Base-by-base conservation (phyloP, 2,888 invertebrate genomes). In the Coleophora flavipennella region DNA sequence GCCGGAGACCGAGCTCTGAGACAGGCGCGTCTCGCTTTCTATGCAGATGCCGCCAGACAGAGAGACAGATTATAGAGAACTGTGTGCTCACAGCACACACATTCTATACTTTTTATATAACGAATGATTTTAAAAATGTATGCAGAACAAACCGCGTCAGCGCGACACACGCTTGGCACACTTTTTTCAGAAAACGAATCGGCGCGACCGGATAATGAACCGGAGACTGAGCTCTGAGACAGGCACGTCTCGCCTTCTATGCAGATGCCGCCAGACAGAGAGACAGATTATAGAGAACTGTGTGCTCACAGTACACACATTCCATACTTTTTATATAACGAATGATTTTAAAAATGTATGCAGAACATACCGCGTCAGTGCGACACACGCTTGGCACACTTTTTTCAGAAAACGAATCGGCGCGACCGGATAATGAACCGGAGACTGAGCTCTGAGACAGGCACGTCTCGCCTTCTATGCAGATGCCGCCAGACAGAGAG, bases 101-200 rank as follows among this genome's bases (percentile, higher is more conserved):
- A n/a, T n/a, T n/a, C n/a, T n/a, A n/a, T n/a, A n/a, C n/a, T n/a
- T n/a, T n/a, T n/a, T n/a, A n/a, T n/a, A n/a, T n/a, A n/a, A n/a
- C n/a, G n/a, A 8, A 2, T 10, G 28, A 2, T 9, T 2, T 27
- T 27, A 27, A 26, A n/a, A n/a, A 34, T 1, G 10, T 13, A n/a
- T 39, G 12, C 33, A 14, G 41, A 41, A 41, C 38, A 37, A 20
- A 20, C 25, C 25, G 3, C n/a, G 9, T 13, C n/a, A 36, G 11
- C 1, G 0, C 8, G 20, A n/a, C 10, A 12, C 8, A 26, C 27
- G 33, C 40, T 39, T 42, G 13, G 14, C 31, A 13, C 8, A 67
- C 57, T 70, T 69, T 65, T 62, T 71, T 65, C 55, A 61, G 62
- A 71, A 71, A 74, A 74, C 65, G 69, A 78, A 78, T 76, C 67